These are phyloP conservation scores for Pardosa pseudoannulata DNA, from an alignment of 2,888 invertebrate genomes.

Conservation along the genomic window DNA sequence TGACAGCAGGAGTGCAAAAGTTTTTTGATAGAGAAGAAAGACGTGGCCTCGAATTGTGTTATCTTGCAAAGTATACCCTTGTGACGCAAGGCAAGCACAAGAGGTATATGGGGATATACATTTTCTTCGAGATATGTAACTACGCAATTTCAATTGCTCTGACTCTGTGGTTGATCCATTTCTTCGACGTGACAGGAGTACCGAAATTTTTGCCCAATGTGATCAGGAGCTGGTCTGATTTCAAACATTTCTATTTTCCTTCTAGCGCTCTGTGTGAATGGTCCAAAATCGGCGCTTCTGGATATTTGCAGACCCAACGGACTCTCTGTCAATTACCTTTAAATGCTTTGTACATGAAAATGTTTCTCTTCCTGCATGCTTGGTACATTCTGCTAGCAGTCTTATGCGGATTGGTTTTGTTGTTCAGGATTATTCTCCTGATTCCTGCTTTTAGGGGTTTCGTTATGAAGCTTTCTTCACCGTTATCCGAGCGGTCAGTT, in stretches of 20 bases:
- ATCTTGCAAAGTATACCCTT: constrained; percentile 46
- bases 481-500: constrained; percentile 12
- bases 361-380: constrained; percentile 57
- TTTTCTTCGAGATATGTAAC: constrained; percentile 45
- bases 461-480: not conserved
- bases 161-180: constrained; percentile 53
- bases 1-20: constrained; percentile 28
- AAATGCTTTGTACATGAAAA: constrained; percentile 43
- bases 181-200: constrained; percentile 59
- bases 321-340: constrained; percentile 32
- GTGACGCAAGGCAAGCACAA: constrained; percentile 53
- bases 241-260: constrained; percentile 48
- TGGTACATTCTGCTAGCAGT: constrained; percentile 54
- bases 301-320: not conserved
- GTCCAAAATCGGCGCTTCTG: not conserved
- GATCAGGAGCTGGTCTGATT: constrained; percentile 42
- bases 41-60: constrained; percentile 30
- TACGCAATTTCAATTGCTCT: constrained; percentile 26
- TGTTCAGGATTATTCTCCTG: constrained; percentile 31
- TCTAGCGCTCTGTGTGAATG: not conserved
- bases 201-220: constrained; percentile 5
- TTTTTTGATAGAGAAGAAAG: constrained; percentile 19
- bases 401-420: constrained; percentile 30
- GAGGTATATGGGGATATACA: constrained; percentile 26
- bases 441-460: constrained; percentile 8